Evolutionary conservation across 2,797 vertebrate genomes (phyloP).

Genomic region (Tauraco hartlaubi): DNA sequence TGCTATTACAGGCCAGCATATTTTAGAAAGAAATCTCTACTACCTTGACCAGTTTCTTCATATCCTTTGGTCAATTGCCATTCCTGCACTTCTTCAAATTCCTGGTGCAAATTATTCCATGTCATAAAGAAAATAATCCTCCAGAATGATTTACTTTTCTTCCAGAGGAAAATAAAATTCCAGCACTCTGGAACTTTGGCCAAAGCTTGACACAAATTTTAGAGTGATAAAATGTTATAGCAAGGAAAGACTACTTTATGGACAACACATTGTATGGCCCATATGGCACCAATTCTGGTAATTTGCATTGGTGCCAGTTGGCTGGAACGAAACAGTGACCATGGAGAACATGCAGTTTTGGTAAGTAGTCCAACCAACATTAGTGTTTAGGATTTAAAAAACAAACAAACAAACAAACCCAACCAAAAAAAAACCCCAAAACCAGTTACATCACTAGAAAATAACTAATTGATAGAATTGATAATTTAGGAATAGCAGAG

Average conservation of each 20-base stretch:
- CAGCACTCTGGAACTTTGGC: neutral
- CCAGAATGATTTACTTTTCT: neutral
- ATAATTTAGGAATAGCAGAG: neutral
- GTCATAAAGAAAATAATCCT: neutral
- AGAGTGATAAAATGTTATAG: neutral
- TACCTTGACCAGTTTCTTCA: neutral
- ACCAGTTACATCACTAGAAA: neutral
- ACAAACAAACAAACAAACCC: too few species aligned
- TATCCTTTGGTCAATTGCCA: neutral
- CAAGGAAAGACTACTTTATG: neutral
- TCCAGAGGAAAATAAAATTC: neutral
- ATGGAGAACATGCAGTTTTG: neutral
- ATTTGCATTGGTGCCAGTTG: neutral
- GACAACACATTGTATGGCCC: neutral
- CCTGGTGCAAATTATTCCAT: neutral
- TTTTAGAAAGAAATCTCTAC: neutral
- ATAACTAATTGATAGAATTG: neutral
- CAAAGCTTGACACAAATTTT: neutral
- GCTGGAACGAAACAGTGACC: neutral
- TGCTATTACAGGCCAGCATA: neutral
- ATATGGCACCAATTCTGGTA: neutral
- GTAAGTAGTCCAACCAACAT: neutral
- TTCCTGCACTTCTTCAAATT: neutral
- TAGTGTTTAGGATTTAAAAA: neutral
- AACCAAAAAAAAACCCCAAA: too few species aligned